A percentile compares a stretch with the other conserved stretches of the same genome.
Evolutionary conservation across 2,113 vertebrate genomes (phyloP).

Genomic region (Lycocorax pyrrhopterus): DNA sequence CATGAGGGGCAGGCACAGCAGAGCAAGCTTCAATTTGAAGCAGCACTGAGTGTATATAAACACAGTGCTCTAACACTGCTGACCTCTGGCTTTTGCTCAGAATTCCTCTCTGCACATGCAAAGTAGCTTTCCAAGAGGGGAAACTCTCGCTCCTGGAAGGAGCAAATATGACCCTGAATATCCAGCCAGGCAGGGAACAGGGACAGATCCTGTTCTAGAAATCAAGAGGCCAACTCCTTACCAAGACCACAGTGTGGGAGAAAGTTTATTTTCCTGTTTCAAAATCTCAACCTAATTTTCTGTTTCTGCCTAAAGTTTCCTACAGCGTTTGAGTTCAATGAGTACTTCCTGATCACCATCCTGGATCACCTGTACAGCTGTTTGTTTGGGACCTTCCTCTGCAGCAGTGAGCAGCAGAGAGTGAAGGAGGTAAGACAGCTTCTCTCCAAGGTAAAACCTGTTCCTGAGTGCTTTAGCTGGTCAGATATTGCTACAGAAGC

Average conservation of each 20-base stretch:
- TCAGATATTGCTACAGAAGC: not conserved
- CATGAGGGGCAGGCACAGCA: not conserved
- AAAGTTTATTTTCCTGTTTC: not conserved
- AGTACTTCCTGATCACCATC: conserved; percentile 92
- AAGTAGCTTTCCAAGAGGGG: not conserved
- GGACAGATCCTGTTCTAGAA: not conserved
- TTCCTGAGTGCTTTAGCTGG: not conserved
- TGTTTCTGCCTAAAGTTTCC: conserved; percentile 83
- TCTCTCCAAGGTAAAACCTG: not conserved
- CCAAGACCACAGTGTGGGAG: not conserved
- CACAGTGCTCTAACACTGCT: not conserved
- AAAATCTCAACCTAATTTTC: not conserved
- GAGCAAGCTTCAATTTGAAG: not conserved
- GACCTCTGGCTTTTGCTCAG: conserved; percentile 1
- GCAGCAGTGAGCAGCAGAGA: conserved; percentile 93
- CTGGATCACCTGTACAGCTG: conserved; percentile 97
- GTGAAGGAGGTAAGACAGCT: conserved; percentile 83
- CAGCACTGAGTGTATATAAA: not conserved
- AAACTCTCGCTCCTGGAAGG: conserved; percentile 2
- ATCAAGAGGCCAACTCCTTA: not conserved
- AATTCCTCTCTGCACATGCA: conserved; percentile 17
- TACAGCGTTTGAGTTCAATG: conserved; percentile 96
- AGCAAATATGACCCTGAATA: not conserved
- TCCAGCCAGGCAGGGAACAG: not conserved
- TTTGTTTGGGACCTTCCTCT: conserved; percentile 95